Percentiles rank a stretch among this genome's conserved stretches.
phyloP scores from a whole-genome alignment of 1,140 invertebrate species.

The Tachypleus tridentatus region DNA sequence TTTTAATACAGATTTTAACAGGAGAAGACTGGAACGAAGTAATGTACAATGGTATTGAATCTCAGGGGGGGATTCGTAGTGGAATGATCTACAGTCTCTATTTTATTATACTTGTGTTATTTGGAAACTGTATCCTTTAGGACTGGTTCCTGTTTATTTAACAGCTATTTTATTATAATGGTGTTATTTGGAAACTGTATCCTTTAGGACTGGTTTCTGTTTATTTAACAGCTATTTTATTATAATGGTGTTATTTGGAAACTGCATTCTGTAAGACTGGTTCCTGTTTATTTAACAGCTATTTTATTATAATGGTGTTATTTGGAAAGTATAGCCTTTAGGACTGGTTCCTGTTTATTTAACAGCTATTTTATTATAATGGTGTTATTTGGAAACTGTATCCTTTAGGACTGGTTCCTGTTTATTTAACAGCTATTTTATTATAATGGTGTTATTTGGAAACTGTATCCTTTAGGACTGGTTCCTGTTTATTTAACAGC shows the following conservation, averaged over 20 bases:
- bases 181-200: slow-evolving; percentile 97
- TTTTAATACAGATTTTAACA: slow-evolving; percentile 62
- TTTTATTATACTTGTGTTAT: slow-evolving; percentile 97
- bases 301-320: too few relatives aligned
- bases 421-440: slow-evolving; percentile 60
- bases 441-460: slow-evolving; percentile 97
- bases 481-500: too few relatives aligned
- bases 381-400: slow-evolving; percentile 97
- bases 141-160: too few relatives aligned
- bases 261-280: slow-evolving; percentile 66
- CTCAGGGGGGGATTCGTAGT: slow-evolving; percentile 64
- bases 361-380: slow-evolving; percentile 99
- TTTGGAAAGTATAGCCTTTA: too few relatives aligned
- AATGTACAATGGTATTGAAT: slow-evolving; percentile 97
- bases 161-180: slow-evolving; percentile 89
- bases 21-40: slow-evolving; percentile 99
- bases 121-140: slow-evolving; percentile 78
- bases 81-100: slow-evolving; percentile 97
- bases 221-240: slow-evolving; percentile 67
- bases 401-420: slow-evolving; percentile 27
- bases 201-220: slow-evolving; percentile 24
- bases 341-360: too few relatives aligned
- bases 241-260: slow-evolving; percentile 97
- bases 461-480: slow-evolving; percentile 56
- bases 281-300: too few relatives aligned